A percentile compares a stretch with the other conserved stretches of the same genome.
These are phyloP conservation scores for Notarius quadriscutis DNA, from an alignment of 2,113 vertebrate genomes.

Conservation along the genomic window DNA sequence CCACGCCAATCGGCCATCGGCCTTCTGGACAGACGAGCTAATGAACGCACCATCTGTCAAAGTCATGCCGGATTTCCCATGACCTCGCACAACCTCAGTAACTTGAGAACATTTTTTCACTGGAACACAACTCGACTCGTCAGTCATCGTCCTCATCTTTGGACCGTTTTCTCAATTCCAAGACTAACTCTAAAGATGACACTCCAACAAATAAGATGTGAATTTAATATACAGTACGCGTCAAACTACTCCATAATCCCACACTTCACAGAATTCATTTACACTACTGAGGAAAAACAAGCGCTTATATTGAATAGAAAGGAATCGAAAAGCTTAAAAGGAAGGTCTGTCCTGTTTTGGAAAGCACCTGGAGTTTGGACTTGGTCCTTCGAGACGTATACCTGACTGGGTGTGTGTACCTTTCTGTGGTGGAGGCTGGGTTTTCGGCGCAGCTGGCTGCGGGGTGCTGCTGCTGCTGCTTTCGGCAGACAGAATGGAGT, in stretches of 20 bases:
- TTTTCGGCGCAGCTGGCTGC: conserved; percentile 60
- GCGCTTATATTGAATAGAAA: neutral
- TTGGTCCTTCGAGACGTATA: conserved; percentile 15
- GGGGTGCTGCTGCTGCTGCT: conserved; percentile 54
- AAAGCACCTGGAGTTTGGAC: conserved; percentile 42
- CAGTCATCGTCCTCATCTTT: neutral
- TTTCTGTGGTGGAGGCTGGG: conserved; percentile 75
- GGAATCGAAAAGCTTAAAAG: neutral
- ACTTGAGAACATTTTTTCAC: neutral
- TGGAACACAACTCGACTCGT: neutral
- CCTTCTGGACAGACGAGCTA: too few species aligned
- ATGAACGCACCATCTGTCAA: neutral
- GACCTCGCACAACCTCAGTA: neutral
- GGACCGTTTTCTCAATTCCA: too few species aligned
- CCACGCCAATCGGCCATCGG: too few species aligned
- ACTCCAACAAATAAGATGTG: too few species aligned
- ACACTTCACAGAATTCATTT: neutral
- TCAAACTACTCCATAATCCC: neutral
- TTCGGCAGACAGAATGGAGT: conserved; percentile 82
- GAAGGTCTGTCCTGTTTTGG: conserved; percentile 7
- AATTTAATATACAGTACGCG: neutral
- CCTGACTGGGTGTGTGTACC: conserved; percentile 72
- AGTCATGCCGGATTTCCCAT: neutral
- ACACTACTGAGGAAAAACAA: neutral
- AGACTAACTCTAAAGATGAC: too few species aligned